Evolutionary conservation across 1,140 invertebrate species (phyloP), one percentile per base, ranked within the genome.

Genomic region (Neoseiulus cucumeris): DNA sequence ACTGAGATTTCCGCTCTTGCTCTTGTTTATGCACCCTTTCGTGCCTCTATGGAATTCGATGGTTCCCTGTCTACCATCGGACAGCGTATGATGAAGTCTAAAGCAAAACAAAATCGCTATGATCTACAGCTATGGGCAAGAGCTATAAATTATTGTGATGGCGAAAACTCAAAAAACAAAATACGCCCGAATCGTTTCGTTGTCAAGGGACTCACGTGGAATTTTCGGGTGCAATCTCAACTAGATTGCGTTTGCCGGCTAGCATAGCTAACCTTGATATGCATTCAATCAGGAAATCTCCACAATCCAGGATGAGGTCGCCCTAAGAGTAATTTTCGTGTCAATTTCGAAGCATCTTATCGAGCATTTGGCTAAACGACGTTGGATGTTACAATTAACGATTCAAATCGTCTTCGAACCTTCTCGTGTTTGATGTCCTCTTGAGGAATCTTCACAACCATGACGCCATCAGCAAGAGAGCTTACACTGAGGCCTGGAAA

Each of bases 371-470:
- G n/a, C n/a, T n/a, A n/a, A n/a, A n/a, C n/a, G n/a, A n/a, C n/a
- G n/a, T n/a, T n/a, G n/a, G n/a, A n/a, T n/a, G n/a, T n/a, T n/a
- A n/a, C n/a, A n/a, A n/a, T n/a, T n/a, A n/a, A n/a, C n/a, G n/a
- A n/a, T n/a, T n/a, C n/a, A n/a, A n/a, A n/a, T n/a, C n/a, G n/a
- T n/a, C n/a, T n/a, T n/a, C n/a, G n/a, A 17, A 59, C 51, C 51
- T 59, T 59, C 22, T 59, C 51, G 51, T 59, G 51, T 59, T 59
- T 59, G 51, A 59, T 59, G 9, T 59, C 51, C 22, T 59, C 51
- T 59, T 25, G 25, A 1, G 51, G 51, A 25, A 59, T 59, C 22
- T 59, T 59, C 17, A 59, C 22, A 25, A 59, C 51, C 51, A 59
- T 59, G 14, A 59, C 25, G 14, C 51, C 51, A 59, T 59, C 51